Evolutionary conservation across 2,888 invertebrate species (phyloP), one percentile per base, ranked within the genome.

Genomic region (Sinhomidia bicolor): DNA sequence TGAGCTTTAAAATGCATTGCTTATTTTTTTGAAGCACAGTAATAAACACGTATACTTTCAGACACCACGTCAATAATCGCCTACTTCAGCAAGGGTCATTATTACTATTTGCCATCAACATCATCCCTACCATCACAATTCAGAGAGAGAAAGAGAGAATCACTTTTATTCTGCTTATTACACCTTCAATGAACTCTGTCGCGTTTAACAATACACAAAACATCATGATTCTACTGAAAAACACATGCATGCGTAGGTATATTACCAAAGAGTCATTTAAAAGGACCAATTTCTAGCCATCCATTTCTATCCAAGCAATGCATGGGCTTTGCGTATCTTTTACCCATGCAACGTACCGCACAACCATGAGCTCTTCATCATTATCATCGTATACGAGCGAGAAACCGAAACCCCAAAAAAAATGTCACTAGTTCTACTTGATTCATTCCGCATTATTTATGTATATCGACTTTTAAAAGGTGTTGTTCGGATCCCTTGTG

Each of bases 121-220:
- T 60, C 51, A 57, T 26, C 44, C 44, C 32, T 7, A 51, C n/a
- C 26, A 44, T 26, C 10, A 10, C n/a, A 10, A 54, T 74, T 14
- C 23, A 60, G 17, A 51, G 36, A 51, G 62, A 57, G 36, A 41
- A 44, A 62, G 78, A 78, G 26, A 79, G 68, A 44, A 80, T 54
- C 79, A 57, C 83, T 82, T 81, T 87, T 74, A 81, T 87, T 87
- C 86, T 74, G 71, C 86, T 87, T 87, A 80, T 81, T 87, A 81
- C 86, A 87, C 86, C 86, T 87, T 87, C 86, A 87, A 87, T 87
- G 86, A 87, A 87, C 86, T 87, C 86, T 68, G 32, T 68, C 76
- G 41, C 54, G 47, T 47, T 68, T 47, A 44, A 85, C 79, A 80
- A 85, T 85, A 36, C 83, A 83, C 62, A 82, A 26, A 78, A 57